Conservation (phyloP, 2,113 vertebrate species). For the Megatriorchis doriae region DNA sequence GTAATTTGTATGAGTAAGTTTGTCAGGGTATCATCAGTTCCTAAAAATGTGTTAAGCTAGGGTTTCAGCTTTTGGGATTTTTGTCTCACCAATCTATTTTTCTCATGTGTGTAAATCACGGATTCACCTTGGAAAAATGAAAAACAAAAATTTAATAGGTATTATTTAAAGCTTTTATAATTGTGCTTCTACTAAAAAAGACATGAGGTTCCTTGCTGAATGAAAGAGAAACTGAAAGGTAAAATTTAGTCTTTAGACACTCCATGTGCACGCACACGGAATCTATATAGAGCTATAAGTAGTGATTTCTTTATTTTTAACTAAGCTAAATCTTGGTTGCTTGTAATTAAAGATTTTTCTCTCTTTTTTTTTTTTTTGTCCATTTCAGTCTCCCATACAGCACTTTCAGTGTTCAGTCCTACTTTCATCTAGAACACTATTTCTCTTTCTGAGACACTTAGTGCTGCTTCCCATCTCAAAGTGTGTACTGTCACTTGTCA, state of each 20-base stretch:
- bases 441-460: background rate
- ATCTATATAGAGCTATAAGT: background rate
- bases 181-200: background rate
- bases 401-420: background rate
- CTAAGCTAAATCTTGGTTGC: background rate
- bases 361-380: background rate
- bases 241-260: background rate
- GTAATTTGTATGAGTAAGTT: background rate
- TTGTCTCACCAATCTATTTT: background rate
- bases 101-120: background rate
- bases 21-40: background rate
- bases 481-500: background rate
- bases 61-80: background rate
- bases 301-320: background rate
- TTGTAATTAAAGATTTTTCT: background rate
- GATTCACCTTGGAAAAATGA: background rate
- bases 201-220: background rate
- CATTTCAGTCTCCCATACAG: background rate
- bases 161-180: background rate
- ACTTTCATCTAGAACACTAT: background rate
- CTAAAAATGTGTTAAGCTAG: background rate
- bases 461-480: background rate
- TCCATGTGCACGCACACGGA: background rate
- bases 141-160: background rate
- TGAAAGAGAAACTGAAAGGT: background rate